Evolutionary conservation across 2,888 invertebrate genomes (phyloP).

Genomic region (Cryptocephalus moraei): DNA sequence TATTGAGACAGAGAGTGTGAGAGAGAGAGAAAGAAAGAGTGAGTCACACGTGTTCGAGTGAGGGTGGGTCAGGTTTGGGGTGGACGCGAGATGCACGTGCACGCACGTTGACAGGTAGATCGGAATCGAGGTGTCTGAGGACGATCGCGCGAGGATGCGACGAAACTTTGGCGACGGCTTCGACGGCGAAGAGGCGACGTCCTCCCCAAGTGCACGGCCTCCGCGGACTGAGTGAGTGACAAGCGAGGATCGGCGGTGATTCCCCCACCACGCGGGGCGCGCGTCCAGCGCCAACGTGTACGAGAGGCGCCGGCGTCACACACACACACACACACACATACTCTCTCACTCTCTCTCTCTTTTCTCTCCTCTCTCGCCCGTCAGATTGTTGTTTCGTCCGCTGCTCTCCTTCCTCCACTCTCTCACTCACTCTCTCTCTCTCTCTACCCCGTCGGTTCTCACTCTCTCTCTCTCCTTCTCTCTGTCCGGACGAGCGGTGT

Average conservation of each 20-base stretch:
- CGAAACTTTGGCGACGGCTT: conserved; percentile 5
- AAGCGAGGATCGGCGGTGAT: conserved; percentile 33
- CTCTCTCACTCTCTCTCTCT: not conserved
- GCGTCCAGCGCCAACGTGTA: conserved; percentile 8
- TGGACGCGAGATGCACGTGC: too few species aligned
- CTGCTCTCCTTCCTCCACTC: too few species aligned
- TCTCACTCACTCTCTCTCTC: too few species aligned
- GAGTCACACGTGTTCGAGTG: too few species aligned
- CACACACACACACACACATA: not conserved
- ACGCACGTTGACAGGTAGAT: too few species aligned
- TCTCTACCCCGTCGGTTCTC: conserved; percentile 21
- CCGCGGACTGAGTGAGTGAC: conserved; percentile 41
- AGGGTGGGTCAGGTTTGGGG: too few species aligned
- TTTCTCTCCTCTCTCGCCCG: too few species aligned
- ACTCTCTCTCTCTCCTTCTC: conserved; percentile 15
- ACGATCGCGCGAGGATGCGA: conserved; percentile 2
- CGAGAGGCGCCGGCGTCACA: conserved; percentile 34
- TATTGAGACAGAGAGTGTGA: conserved; percentile 1
- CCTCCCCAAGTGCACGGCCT: conserved; percentile 32
- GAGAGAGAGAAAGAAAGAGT: not conserved
- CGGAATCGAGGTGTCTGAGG: too few species aligned
- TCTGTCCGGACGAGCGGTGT: conserved; percentile 22
- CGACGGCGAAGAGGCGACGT: conserved; percentile 16
- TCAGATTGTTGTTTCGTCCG: too few species aligned
- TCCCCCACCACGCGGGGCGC: conserved; percentile 27